Conservation (phyloP, 1,140 invertebrate species). For the Popillia japonica region DNA sequence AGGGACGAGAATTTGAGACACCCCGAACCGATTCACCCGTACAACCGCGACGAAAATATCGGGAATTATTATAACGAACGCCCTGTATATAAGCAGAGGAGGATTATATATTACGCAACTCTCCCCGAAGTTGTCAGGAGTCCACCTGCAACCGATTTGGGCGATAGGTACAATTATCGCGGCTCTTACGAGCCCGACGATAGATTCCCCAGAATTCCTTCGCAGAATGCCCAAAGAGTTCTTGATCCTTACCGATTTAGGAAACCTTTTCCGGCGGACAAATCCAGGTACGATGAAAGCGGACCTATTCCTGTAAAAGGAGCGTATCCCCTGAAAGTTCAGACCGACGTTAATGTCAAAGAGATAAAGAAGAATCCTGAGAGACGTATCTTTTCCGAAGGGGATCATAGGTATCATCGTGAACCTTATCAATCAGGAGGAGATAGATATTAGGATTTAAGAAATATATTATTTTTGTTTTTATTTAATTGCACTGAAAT, state of each 20-base stretch:
- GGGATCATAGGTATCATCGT: slow-evolving; percentile 46
- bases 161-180: slow-evolving; percentile 46
- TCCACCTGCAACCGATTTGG: slow-evolving; percentile 53
- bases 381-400: slow-evolving; percentile 56
- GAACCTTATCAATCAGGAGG: neutral
- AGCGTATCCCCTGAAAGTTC: slow-evolving; percentile 54
- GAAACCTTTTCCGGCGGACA: slow-evolving; percentile 43
- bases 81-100: slow-evolving; percentile 50
- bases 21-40: neutral
- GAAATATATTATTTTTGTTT: neutral
- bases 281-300: slow-evolving; percentile 46
- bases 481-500: no score
- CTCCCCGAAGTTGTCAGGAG: slow-evolving; percentile 62
- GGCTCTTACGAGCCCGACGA: slow-evolving; percentile 45
- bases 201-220: slow-evolving; percentile 27
- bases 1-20: slow-evolving; percentile 32
- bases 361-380: slow-evolving; percentile 57
- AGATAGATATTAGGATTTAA: neutral
- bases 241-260: slow-evolving; percentile 35
- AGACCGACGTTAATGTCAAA: slow-evolving; percentile 54
- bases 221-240: neutral
- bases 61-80: slow-evolving; percentile 2
- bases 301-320: slow-evolving; percentile 37
- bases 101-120: slow-evolving; percentile 64
- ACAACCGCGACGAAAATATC: neutral